Evolutionary conservation across 2,888 invertebrate species (phyloP).

Genomic region (Phalera bucephala): DNA sequence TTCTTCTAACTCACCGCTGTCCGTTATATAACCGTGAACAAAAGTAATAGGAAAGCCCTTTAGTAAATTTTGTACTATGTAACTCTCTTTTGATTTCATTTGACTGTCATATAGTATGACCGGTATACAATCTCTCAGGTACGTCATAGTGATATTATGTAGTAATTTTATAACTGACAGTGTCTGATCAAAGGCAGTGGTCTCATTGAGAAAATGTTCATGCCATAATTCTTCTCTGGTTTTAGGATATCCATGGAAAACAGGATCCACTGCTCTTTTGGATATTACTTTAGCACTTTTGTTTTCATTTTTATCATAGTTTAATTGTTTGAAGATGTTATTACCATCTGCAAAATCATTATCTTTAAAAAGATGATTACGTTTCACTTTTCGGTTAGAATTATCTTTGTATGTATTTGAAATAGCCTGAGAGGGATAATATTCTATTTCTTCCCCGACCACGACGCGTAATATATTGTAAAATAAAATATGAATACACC

Average conservation of each 20-base stretch:
- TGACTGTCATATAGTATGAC: slow-evolving; percentile 86
- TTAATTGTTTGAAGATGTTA: neutral
- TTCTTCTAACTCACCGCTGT: slow-evolving; percentile 68
- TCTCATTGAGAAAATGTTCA: slow-evolving; percentile 70
- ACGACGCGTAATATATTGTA: slow-evolving; percentile 10
- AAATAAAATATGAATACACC: slow-evolving; percentile 11
- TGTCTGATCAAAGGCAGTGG: slow-evolving; percentile 69
- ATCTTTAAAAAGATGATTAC: slow-evolving; percentile 1
- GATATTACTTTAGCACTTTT: slow-evolving; percentile 7
- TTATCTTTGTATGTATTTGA: slow-evolving; percentile 15
- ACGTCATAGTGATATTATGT: slow-evolving; percentile 81
- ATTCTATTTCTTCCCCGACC: slow-evolving; percentile 50
- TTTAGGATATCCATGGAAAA: slow-evolving; percentile 83
- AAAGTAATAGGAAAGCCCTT: slow-evolving; percentile 80
- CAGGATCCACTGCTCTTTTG: slow-evolving; percentile 72
- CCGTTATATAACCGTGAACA: slow-evolving; percentile 84
- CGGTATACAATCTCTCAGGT: slow-evolving; percentile 86
- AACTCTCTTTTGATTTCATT: slow-evolving; percentile 80
- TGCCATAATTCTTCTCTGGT: slow-evolving; percentile 81
- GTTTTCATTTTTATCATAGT: slow-evolving; percentile 5
- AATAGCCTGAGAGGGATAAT: slow-evolving; percentile 52
- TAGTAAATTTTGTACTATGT: slow-evolving; percentile 83
- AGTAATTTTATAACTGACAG: slow-evolving; percentile 84
- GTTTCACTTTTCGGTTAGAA: slow-evolving; percentile 20
- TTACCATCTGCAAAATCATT: neutral